Percentiles rank a stretch among this genome's conserved stretches.
Evolutionary conservation across 1,140 invertebrate species (phyloP).

Genomic region (Philotrypesis tridentata): DNA sequence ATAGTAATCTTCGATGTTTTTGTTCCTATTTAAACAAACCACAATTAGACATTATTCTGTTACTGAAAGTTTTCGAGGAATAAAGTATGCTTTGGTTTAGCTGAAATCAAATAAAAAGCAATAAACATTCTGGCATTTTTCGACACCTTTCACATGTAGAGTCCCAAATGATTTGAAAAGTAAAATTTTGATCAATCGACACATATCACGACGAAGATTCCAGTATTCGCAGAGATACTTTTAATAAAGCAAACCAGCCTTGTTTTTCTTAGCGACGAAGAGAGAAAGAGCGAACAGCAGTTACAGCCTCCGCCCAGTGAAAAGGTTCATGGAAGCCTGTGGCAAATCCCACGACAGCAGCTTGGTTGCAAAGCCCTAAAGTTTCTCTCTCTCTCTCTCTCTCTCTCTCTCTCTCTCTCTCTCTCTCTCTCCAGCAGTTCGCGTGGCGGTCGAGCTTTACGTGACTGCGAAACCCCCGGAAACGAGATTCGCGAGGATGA

Average conservation of each 20-base stretch:
- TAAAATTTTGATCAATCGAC: no score
- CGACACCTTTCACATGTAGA: no score
- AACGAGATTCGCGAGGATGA: slow-evolving; percentile 52
- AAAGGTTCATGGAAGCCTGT: not conserved
- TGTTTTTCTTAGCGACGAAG: not conserved
- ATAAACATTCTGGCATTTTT: no score
- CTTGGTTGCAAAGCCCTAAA: not conserved
- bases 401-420: no score
- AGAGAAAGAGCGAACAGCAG: not conserved
- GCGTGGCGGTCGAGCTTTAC: not conserved
- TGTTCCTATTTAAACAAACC: no score
- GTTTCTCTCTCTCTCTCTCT: not conserved
- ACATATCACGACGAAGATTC: no score
- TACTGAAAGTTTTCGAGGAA: no score
- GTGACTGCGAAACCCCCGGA: slow-evolving; percentile 44
- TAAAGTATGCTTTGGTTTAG: no score
- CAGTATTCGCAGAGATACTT: not conserved
- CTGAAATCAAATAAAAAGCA: no score
- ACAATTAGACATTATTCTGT: no score
- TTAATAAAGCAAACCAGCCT: not conserved
- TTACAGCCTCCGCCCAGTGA: not conserved
- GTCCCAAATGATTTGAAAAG: no score
- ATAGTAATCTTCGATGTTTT: no score
- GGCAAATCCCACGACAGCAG: not conserved
- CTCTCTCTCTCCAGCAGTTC: not conserved